Conservation (phyloP, 2,888 invertebrate genomes). For the Drosophila demipolita region DNA sequence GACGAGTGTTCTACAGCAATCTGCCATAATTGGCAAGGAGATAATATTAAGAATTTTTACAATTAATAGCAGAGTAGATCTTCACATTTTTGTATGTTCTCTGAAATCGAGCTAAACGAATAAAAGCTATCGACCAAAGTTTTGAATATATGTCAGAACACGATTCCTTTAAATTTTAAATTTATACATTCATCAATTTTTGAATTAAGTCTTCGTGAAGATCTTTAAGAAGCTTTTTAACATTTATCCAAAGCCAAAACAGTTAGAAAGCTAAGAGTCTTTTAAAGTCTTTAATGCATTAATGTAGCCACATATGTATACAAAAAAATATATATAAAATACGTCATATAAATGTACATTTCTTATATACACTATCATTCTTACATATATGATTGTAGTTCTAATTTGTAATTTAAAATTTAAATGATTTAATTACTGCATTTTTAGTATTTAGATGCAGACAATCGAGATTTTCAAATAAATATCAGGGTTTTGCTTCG, state of each 20-base stretch:
- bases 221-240: background rate
- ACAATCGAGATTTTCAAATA: conserved; percentile 1
- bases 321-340: background rate
- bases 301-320: background rate
- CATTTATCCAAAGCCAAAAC: background rate
- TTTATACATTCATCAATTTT: background rate
- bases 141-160: background rate
- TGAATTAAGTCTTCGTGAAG: background rate
- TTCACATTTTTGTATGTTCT: background rate
- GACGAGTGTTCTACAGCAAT: background rate
- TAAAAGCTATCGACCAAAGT: background rate
- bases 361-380: background rate
- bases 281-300: background rate
- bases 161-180: background rate
- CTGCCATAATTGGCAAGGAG: background rate
- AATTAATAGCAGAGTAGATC: background rate
- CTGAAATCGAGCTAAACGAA: background rate
- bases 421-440: conserved; percentile 14
- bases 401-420: background rate
- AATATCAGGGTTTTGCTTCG: conserved; percentile 24
- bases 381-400: background rate
- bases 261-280: background rate
- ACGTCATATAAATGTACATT: background rate
- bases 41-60: background rate
- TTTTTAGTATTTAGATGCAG: conserved; percentile 1